Evolutionary conservation across 2,113 vertebrate genomes (phyloP).

Genomic region (Daphoenositta chrysoptera): DNA sequence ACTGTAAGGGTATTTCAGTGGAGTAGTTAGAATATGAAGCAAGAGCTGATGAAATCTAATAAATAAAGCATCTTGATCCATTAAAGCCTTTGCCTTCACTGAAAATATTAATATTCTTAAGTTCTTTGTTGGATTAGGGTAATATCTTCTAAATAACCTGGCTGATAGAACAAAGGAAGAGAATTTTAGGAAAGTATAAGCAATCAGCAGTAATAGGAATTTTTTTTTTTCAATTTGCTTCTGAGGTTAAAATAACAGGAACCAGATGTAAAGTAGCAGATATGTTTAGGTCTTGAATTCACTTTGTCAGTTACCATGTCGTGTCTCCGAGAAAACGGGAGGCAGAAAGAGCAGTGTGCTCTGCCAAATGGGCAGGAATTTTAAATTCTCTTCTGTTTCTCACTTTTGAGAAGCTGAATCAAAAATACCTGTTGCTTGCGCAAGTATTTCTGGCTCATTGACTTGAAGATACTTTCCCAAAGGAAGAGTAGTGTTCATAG

Average conservation of each 20-base stretch:
- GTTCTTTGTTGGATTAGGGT: not conserved
- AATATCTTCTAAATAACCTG: not conserved
- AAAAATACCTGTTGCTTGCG: conserved; percentile 27
- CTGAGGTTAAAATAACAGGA: conserved; percentile 42
- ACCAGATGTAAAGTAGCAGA: conserved; percentile 33
- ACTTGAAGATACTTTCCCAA: not conserved
- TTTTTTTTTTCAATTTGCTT: not conserved
- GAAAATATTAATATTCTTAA: not conserved
- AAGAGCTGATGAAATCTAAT: not conserved
- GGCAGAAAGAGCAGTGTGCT: not conserved
- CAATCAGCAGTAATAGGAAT: not conserved
- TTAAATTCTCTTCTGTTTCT: not conserved
- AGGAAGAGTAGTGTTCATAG: not conserved
- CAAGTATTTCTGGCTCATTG: not conserved
- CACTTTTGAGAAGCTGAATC: not conserved
- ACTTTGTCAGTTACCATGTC: not conserved
- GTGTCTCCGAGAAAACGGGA: not conserved
- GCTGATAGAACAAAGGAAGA: not conserved
- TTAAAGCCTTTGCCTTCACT: not conserved
- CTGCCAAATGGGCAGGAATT: conserved; percentile 26
- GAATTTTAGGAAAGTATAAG: not conserved
- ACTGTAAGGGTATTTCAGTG: not conserved
- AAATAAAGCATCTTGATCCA: conserved; percentile 6
- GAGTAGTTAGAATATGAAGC: not conserved
- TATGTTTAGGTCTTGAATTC: not conserved